Base-by-base conservation (phyloP, 2,113 vertebrate species). In the Gasterosteus aculeatus region DNA sequence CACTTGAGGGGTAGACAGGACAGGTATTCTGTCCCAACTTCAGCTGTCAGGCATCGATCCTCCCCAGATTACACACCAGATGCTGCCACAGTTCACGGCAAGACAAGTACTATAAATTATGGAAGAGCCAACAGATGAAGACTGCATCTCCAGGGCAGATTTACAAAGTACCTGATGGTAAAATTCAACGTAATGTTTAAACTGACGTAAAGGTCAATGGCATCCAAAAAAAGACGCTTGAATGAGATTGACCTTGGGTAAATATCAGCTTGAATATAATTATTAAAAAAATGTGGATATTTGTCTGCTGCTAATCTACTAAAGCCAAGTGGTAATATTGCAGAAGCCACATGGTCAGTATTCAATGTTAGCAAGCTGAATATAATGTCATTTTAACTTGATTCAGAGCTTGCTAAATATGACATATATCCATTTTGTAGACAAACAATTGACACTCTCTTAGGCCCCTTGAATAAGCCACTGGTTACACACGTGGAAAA, bases 31-130 rank as follows among this genome's bases (percentile, higher is more conserved):
- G 69, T 74, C 81, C 79, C 70, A 81, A 83, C 85, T 81, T 85
- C 39, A 68, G 82, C 85, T 72, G 87, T 84, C 85, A 88, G 77
- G 66, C 72, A 89, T 91, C 65, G 80, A 91, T 90, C 85, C 82
- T 80, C 69, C 61, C 75, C 56, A 85, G 87, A 90, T 88, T 87
- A 90, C 85, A 87, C 86, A 85, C 84, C 85, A 74, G 77, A 62
- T 26, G 67, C 63, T 22, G 79, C 58, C 61, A 42, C 81, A 72
- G 70, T 82, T 82, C 79, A 82, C 75, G 44, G 70, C 39, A 56
- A 82, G 82, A 87, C 75, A 80, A 75, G 82, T 49, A 58, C 77
- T 77, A 89, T 91, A 87, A 93, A 93, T 93, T 85, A 92, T 89
- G 82, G 61, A 88, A 86, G 71, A 86, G 82, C 65, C 58, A 54